Base-by-base conservation (phyloP, 2,113 vertebrate genomes). In the Elephantulus edwardii region DNA sequence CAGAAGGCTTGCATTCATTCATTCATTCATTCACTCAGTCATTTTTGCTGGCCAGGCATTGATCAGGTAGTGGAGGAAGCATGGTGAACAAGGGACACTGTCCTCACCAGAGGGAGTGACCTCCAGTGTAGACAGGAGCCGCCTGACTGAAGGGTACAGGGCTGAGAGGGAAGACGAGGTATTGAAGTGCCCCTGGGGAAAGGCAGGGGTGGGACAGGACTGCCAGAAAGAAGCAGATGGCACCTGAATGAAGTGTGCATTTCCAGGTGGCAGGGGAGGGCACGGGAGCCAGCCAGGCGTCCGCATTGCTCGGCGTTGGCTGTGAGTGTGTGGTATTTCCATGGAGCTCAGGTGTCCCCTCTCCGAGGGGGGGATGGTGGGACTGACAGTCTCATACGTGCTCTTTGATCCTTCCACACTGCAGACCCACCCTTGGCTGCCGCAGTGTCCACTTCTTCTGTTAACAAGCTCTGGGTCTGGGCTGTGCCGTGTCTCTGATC, bases 371-470 rank as follows among this genome's bases (percentile, higher is more conserved):
- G 30, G 35, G n/a, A 5, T 4, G 4, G 20, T 1, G 28, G 30
- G 2, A 4, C 35, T 2, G 1, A n/a, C 77, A 12, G 52, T 12
- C 28, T 20, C 50, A 22, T 3, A 62, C 1, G 12, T 2, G 33
- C 19, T 35, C 62, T 8, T 3, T 8, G 0, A 6, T 42, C 24
- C n/a, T 52, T 60, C 78, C 10, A 6, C 48, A 24, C 40, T 14
- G 2, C 0, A 10, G 26, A 72, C 35, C 35, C 66, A 26, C 46
- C 20, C 42, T 2, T n/a, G 3, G 66, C 30, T 0, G 0, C 33
- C 14, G 2, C 12, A 5, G 6, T 48, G n/a, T 46, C 19, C 12
- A 14, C 10, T 11, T 52, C 20, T 54, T 50, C 46, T 26, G 0
- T n/a, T 26, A 35, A 33, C 44, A 1, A n/a, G 75, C 70, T 12